A percentile compares a stretch with the other conserved stretches of the same genome.
Conservation (phyloP, 2,888 invertebrate species). For the Temnothorax ravouxi region DNA sequence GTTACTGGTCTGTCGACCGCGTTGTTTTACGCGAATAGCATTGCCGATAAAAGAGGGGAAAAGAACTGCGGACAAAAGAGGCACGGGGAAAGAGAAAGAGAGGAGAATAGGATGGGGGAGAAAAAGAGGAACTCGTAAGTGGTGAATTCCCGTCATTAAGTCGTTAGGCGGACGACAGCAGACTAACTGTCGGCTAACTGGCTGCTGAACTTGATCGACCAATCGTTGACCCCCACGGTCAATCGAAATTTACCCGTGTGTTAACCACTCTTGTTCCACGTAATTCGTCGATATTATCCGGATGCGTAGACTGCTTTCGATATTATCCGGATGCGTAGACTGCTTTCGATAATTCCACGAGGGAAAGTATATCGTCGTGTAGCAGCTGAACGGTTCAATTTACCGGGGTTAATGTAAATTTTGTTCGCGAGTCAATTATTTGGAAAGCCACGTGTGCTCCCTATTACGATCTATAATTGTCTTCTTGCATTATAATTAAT, state of each 20-base stretch:
- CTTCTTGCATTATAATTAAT: conserved; percentile 13
- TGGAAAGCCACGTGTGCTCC: background rate
- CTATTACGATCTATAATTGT: background rate
- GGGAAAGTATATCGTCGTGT: conserved; percentile 18
- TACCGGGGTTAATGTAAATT: conserved; percentile 18
- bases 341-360: conserved; percentile 35
- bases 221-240: conserved; percentile 77
- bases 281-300: conserved; percentile 54
- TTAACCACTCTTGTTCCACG: conserved; percentile 43
- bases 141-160: conserved; percentile 85
- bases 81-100: conserved; percentile 54
- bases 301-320: conserved; percentile 43
- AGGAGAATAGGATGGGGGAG: conserved; percentile 54
- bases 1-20: conserved; percentile 66
- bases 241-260: conserved; percentile 75
- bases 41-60: conserved; percentile 39
- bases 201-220: conserved; percentile 83
- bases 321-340: conserved; percentile 51
- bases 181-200: conserved; percentile 80
- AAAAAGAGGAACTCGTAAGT: conserved; percentile 79
- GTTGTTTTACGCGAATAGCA: conserved; percentile 65
- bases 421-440: conserved; percentile 6
- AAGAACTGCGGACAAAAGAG: conserved; percentile 56
- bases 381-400: conserved; percentile 18
- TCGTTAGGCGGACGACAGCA: conserved; percentile 82